phyloP scores from a whole-genome alignment of 2,888 invertebrate species.

The Meta bourneti region DNA sequence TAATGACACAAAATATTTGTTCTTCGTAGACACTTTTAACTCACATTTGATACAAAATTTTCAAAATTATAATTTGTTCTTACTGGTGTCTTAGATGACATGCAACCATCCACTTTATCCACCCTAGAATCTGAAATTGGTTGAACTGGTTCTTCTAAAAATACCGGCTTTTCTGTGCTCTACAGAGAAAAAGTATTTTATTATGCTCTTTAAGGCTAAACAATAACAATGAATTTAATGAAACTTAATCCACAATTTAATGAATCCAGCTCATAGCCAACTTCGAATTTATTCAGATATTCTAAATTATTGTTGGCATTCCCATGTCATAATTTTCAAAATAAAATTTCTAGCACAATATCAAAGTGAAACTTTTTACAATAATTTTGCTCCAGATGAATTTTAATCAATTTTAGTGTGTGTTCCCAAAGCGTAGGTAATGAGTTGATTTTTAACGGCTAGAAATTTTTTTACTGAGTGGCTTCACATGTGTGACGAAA shows the following conservation, averaged over 20 bases:
- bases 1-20: neutral
- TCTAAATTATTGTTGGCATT: neutral
- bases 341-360: neutral
- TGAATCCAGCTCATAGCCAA: neutral
- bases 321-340: neutral
- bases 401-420: no score
- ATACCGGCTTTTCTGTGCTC: conserved; percentile 71
- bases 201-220: no score
- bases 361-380: no score
- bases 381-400: no score
- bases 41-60: no score
- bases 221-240: neutral
- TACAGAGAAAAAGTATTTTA: neutral
- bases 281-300: neutral
- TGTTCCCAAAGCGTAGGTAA: no score
- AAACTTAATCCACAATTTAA: neutral
- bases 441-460: no score
- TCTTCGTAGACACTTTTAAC: neutral
- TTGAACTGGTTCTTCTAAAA: conserved; percentile 67
- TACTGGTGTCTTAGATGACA: conserved; percentile 34
- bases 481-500: no score
- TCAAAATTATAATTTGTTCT: neutral
- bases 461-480: no score
- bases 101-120: conserved; percentile 50
- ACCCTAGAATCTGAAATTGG: conserved; percentile 33